A percentile compares a stretch with the other conserved stretches of the same genome.
Evolutionary conservation across 2,797 vertebrate species (phyloP).

Genomic region (Manis javanica): DNA sequence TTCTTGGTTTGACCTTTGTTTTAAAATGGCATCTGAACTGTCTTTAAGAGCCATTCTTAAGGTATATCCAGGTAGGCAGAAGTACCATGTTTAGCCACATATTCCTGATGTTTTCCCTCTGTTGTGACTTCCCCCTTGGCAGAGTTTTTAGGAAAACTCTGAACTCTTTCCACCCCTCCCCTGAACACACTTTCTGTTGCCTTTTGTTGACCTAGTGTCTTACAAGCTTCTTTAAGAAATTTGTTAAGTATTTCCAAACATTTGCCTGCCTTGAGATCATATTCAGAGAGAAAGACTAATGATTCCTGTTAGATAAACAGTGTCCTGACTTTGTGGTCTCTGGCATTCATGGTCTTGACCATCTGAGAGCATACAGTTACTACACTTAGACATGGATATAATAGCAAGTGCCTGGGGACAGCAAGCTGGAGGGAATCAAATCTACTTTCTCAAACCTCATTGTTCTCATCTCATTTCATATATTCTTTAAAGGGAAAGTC

Average conservation of each 20-base stretch:
- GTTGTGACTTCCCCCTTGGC: background rate
- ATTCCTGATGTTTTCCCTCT: background rate
- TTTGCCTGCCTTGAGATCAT: background rate
- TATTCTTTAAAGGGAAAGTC: background rate
- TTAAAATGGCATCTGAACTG: background rate
- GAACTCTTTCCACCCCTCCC: background rate
- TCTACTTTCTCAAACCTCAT: background rate
- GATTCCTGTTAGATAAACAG: background rate
- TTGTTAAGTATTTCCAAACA: constrained; percentile 28
- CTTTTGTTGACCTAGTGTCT: constrained; percentile 13
- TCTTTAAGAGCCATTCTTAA: background rate
- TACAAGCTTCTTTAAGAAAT: background rate
- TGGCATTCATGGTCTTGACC: background rate
- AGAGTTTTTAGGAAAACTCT: constrained; percentile 9
- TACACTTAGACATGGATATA: background rate
- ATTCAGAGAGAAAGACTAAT: background rate
- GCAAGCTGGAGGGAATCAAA: background rate
- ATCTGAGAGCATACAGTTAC: background rate
- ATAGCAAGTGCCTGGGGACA: background rate
- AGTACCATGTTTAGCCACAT: background rate
- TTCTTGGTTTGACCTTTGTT: constrained; percentile 12
- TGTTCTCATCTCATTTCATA: background rate
- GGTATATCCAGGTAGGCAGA: background rate
- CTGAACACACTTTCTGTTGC: constrained; percentile 20
- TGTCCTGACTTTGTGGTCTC: background rate